Evolutionary conservation across 2,113 vertebrate species (phyloP).

Genomic region (Paramormyrops kingsleyae): DNA sequence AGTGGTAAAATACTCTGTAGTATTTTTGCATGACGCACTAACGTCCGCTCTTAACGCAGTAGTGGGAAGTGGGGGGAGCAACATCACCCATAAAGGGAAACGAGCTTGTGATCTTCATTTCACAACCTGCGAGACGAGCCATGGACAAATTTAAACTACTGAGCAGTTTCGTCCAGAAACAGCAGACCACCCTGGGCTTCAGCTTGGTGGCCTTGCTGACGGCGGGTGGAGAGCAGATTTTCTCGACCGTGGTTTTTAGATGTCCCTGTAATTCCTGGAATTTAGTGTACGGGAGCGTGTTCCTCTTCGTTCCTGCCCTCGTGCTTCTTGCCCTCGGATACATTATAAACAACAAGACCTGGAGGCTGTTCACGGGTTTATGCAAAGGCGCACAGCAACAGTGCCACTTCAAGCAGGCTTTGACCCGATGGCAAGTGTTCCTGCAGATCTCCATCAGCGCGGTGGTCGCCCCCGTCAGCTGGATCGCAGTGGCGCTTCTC

Average conservation of each 20-base stretch:
- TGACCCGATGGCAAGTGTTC: fast-evolving
- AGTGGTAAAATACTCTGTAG: background rate
- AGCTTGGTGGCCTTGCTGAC: conserved; percentile 60
- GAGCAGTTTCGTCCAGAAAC: conserved; percentile 36
- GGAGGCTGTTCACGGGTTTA: conserved; percentile 59
- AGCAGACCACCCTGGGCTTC: conserved; percentile 47
- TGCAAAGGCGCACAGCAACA: conserved; percentile 2
- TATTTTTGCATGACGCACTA: background rate
- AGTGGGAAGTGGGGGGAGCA: background rate
- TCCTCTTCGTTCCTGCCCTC: conserved; percentile 67
- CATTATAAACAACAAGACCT: conserved; percentile 40
- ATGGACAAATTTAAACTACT: conserved; percentile 55
- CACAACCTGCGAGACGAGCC: background rate
- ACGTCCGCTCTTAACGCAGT: background rate
- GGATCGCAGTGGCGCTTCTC: conserved; percentile 67
- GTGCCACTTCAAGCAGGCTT: background rate
- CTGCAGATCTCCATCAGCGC: conserved; percentile 26
- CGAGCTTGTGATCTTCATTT: background rate
- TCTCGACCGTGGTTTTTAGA: conserved; percentile 56
- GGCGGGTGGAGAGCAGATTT: conserved; percentile 54
- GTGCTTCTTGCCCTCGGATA: conserved; percentile 61
- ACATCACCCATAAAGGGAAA: background rate
- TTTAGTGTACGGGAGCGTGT: conserved; percentile 55
- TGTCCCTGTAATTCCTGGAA: conserved; percentile 70
- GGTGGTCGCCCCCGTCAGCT: conserved; percentile 58